Base-by-base conservation (phyloP, 2,888 invertebrate genomes). In the Muschampia plurimacula region DNA sequence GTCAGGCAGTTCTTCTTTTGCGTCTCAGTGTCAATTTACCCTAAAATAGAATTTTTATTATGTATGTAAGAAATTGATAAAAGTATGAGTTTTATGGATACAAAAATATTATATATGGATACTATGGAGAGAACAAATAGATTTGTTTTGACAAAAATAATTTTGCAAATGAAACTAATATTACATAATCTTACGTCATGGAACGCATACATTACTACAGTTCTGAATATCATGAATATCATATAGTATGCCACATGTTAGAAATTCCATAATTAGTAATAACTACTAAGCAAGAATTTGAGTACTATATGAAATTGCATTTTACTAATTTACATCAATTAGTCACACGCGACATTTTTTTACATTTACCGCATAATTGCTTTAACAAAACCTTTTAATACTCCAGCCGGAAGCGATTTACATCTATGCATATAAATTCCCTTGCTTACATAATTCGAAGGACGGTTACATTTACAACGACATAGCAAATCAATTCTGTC, bases 401-500 rank as follows among this genome's bases (percentile, higher is more conserved):
- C 12, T 13, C 7, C 12, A 36, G 63, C 41, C 63, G 63, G 63
- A 63, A 63, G 41, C 22, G 41, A 41, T 63, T 63, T 63, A 60
- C 36, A 36, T 60, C 4, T 63, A 15, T 41, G 39, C 41, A 46
- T 28, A 52, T 36, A 66, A 66, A 66, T 66, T 49, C 60, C 36
- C 36, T 60, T 60, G 36, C 60, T 60, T 60, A 60, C 32, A 60
- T 60, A 60, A 60, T 36, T 32, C 60, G 36, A 60, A 60, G 60
- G 60, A 60, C 32, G 36, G 60, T 13, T 60, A 60, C 60, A 60
- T 60, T 36, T 57, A 36, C 32, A 44, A 12, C 68, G 68, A 68
- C 49, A 60, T 68, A 68, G 67, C 72, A 72, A 67, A 72, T 72
- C 67, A 72, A 67, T 72, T 67, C 71, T 72, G 71, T 67, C 71